phyloP scores from a whole-genome alignment of 2,888 invertebrate genomes.

The Hoplodrina blanda region DNA sequence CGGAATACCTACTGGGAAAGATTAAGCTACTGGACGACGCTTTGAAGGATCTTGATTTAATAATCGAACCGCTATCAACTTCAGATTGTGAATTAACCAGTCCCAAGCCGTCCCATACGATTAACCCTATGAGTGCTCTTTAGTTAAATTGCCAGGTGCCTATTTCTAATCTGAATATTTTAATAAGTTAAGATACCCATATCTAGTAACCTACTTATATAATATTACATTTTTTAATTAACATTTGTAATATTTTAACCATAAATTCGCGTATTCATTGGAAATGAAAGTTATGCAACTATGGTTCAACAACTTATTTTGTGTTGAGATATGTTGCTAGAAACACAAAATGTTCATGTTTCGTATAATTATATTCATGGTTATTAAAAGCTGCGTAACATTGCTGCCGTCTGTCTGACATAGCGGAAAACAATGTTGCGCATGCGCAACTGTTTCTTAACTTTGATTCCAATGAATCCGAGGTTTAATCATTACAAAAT shows the following conservation, averaged over 20 bases:
- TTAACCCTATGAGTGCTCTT: constrained; percentile 75
- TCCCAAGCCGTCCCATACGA: constrained; percentile 56
- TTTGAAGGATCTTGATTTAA: constrained; percentile 80
- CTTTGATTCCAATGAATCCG: constrained; percentile 1
- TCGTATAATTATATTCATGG: too few species aligned
- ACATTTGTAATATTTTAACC: constrained; percentile 8
- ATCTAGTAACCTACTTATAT: neutral
- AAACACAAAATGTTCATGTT: neutral
- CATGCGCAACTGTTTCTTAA: neutral
- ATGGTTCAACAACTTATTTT: neutral
- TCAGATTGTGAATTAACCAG: constrained; percentile 72
- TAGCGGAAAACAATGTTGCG: too few species aligned
- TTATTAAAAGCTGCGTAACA: too few species aligned
- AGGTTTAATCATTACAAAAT: neutral
- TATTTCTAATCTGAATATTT: neutral
- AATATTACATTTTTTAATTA: neutral
- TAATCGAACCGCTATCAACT: constrained; percentile 81
- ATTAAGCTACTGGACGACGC: constrained; percentile 86
- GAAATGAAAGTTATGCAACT: neutral
- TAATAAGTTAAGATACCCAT: neutral
- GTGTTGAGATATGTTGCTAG: neutral
- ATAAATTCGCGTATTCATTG: constrained; percentile 6
- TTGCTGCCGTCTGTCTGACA: too few species aligned
- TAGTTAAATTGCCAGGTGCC: constrained; percentile 51
- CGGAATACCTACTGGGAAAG: constrained; percentile 87